phyloP scores from a whole-genome alignment of 2,888 invertebrate species.

The Antheraea assamensis region DNA sequence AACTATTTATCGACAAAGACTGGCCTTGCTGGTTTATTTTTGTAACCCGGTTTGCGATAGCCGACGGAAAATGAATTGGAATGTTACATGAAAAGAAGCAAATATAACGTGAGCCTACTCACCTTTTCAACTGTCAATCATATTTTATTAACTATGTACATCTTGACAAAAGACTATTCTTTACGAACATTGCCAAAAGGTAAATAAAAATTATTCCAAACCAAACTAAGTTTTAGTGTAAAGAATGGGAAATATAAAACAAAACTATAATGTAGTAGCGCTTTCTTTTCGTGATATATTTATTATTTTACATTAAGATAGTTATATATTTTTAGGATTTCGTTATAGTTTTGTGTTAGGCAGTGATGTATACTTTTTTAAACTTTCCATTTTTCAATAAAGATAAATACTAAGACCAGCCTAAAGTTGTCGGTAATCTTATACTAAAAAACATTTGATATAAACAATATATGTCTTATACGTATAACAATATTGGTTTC shows the following conservation, averaged over 20 bases:
- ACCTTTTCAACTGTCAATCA: not conserved
- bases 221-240: not conserved
- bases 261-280: not conserved
- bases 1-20: constrained; percentile 18
- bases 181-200: not conserved
- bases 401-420: not conserved
- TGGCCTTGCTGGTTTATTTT: constrained; percentile 16
- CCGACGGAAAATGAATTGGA: constrained; percentile 13
- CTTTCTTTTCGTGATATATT: not conserved
- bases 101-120: constrained; percentile 8
- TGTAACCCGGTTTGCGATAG: constrained; percentile 16
- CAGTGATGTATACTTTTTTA: too few relatives aligned
- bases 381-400: too few relatives aligned
- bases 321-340: not conserved
- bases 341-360: not conserved
- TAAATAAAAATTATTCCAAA: not conserved
- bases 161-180: not conserved
- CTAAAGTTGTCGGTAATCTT: not conserved
- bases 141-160: not conserved
- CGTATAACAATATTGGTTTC: too few relatives aligned
- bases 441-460: too few relatives aligned
- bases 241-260: not conserved
- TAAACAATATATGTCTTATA: too few relatives aligned
- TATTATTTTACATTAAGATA: not conserved
- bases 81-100: constrained; percentile 13